Evolutionary conservation across 2,113 vertebrate species (phyloP).

Genomic region (Leuciscus idus): DNA sequence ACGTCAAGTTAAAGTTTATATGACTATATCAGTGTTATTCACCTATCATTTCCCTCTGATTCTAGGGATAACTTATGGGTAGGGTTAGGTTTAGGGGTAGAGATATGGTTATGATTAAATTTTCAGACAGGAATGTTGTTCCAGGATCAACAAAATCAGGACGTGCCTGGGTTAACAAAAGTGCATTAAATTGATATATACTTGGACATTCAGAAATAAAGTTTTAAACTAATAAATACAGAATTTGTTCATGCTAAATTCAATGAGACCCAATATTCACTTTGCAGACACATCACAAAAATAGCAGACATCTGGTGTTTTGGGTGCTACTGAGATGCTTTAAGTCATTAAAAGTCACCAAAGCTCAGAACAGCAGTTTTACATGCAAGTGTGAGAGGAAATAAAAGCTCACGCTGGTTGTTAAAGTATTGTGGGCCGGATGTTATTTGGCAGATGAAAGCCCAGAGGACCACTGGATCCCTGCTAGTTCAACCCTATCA

Average conservation of each 20-base stretch:
- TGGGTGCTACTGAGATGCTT: not conserved
- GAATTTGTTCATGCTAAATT: not conserved
- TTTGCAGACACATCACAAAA: not conserved
- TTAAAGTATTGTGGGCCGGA: not conserved
- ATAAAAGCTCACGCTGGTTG: slow-evolving; percentile 2
- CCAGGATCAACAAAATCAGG: too few species aligned
- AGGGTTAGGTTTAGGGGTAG: too few species aligned
- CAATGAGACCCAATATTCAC: not conserved
- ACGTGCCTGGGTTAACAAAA: too few species aligned
- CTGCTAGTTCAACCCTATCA: slow-evolving; percentile 58
- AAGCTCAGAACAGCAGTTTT: not conserved
- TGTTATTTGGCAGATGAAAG: slow-evolving; percentile 60
- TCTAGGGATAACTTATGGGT: too few species aligned
- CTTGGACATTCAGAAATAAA: not conserved
- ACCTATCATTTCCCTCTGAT: too few species aligned
- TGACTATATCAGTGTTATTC: too few species aligned
- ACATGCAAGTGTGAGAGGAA: not conserved
- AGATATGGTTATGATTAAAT: too few species aligned
- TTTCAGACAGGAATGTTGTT: too few species aligned
- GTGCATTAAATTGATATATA: too few species aligned
- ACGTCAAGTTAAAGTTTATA: too few species aligned
- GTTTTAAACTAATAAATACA: not conserved
- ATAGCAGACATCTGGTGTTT: not conserved
- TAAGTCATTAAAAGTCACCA: slow-evolving; percentile 21
- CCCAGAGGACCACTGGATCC: slow-evolving; percentile 65